phyloP scores from a whole-genome alignment of 2,888 invertebrate species.

The Ctena decussata region DNA sequence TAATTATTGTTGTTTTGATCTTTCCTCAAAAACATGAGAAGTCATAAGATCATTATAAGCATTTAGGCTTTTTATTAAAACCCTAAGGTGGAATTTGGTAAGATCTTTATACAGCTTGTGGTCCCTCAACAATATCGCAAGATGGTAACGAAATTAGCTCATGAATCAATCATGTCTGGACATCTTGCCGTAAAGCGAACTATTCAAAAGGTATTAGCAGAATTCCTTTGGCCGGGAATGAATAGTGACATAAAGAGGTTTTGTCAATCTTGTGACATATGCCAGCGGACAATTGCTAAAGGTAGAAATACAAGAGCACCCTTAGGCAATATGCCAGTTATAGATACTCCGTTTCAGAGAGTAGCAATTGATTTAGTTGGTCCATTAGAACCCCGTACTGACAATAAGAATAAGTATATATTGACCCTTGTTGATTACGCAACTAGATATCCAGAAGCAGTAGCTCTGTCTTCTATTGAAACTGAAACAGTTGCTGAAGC shows the following conservation, averaged over 20 bases:
- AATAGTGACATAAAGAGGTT: conserved; percentile 37
- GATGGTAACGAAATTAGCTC: conserved; percentile 53
- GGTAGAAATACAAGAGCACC: conserved; percentile 49
- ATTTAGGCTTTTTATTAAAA: too few species aligned
- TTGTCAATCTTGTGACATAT: conserved; percentile 58
- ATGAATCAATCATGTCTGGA: conserved; percentile 51
- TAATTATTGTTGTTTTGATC: too few species aligned
- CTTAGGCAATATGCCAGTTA: conserved; percentile 57
- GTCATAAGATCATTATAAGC: too few species aligned
- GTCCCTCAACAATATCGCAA: conserved; percentile 41
- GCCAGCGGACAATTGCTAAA: conserved; percentile 47
- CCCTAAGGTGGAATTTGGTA: conserved; percentile 8
- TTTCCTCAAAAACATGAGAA: too few species aligned
- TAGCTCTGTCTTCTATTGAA: conserved; percentile 28
- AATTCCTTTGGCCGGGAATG: conserved; percentile 64
- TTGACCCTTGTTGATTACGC: conserved; percentile 58
- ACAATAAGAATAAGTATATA: conserved; percentile 43
- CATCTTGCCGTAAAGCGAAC: conserved; percentile 12
- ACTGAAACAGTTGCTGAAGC: conserved; percentile 50
- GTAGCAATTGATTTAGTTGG: conserved; percentile 62
- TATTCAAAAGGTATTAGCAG: not conserved
- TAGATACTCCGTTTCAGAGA: conserved; percentile 62
- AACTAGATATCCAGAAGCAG: conserved; percentile 34
- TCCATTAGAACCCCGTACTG: conserved; percentile 37
- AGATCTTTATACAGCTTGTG: conserved; percentile 30